phyloP scores from a whole-genome alignment of 2,797 vertebrate species.

The Nannoperca obscura region DNA sequence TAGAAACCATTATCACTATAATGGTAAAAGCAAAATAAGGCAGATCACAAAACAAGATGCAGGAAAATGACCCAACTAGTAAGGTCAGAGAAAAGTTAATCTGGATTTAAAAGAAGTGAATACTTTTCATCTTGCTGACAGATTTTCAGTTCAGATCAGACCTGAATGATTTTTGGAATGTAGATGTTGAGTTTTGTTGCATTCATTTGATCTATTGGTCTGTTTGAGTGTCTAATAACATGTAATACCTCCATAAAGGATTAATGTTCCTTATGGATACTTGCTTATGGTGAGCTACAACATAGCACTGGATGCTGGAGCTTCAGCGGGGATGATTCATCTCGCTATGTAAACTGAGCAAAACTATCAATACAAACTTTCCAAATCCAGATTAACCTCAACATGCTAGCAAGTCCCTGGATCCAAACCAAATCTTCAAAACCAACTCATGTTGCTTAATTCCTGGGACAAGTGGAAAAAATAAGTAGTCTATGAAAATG shows the following conservation, averaged over 20 bases:
- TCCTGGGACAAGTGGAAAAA: background rate
- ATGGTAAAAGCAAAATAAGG: background rate
- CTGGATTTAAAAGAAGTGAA: background rate
- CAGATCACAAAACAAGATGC: background rate
- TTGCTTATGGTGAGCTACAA: background rate
- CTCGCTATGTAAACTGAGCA: background rate
- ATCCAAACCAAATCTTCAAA: constrained; percentile 4
- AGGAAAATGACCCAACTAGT: background rate
- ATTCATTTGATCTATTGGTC: background rate
- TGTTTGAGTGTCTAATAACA: background rate
- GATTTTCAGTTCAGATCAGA: background rate
- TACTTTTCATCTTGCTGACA: background rate
- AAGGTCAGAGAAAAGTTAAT: background rate
- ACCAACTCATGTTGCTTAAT: background rate
- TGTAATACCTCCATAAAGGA: background rate
- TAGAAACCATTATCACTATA: background rate
- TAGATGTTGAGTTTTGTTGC: background rate
- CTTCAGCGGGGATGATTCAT: background rate
- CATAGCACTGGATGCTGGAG: background rate
- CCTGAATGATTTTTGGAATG: background rate
- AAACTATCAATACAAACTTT: constrained; percentile 14
- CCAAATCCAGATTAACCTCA: background rate
- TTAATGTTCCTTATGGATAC: background rate
- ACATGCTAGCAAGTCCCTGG: background rate
- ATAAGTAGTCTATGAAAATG: background rate